Conservation (phyloP, 2,797 vertebrate species). For the Phrynocephalus guinanensis region DNA sequence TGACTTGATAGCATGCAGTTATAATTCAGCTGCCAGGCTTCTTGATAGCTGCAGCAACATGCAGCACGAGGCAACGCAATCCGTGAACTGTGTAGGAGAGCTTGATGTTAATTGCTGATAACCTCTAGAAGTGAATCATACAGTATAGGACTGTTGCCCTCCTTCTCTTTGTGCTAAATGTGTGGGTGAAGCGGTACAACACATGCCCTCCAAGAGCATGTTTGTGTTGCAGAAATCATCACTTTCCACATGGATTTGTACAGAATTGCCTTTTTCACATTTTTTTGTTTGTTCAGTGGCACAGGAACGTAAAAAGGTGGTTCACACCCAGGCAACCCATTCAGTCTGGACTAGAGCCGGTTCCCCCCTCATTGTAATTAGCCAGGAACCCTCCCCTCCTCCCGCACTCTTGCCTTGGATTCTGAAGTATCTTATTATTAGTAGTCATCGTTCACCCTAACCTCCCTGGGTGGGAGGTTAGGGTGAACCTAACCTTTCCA, state of each 20-base stretch:
- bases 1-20: too few relatives aligned
- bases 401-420: not conserved
- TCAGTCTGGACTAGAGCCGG: not conserved
- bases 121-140: not conserved
- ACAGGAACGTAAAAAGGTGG: too few relatives aligned
- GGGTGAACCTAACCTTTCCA: too few relatives aligned
- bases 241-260: not conserved
- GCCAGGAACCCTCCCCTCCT: not conserved
- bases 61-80: slow-evolving; percentile 6
- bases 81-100: not conserved
- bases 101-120: slow-evolving; percentile 28
- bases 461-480: too few relatives aligned
- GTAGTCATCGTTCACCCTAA: too few relatives aligned
- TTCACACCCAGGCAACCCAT: too few relatives aligned
- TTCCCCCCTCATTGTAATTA: not conserved
- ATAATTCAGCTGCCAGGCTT: not conserved
- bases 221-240: not conserved
- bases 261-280: not conserved
- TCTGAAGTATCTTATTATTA: not conserved
- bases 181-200: not conserved
- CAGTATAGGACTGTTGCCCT: not conserved
- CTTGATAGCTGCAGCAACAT: not conserved
- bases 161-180: not conserved
- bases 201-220: not conserved
- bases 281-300: not conserved